Evolutionary conservation across 37 sponge, comb jelly and placozoan species (phyloP).

Genomic region (Petrosia ficiformis): DNA sequence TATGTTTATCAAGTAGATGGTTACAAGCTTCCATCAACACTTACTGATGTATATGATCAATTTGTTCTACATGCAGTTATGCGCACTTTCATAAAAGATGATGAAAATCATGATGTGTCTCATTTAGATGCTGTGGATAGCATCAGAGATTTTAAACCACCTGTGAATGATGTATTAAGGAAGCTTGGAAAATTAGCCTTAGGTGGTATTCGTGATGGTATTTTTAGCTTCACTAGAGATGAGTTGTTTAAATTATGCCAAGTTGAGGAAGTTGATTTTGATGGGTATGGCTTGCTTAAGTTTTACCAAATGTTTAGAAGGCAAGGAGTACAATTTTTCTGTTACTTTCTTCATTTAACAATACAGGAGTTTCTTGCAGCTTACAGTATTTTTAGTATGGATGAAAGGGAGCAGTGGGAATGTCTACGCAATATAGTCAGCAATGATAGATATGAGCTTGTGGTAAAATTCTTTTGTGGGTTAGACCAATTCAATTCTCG

Average conservation of each 20-base stretch:
- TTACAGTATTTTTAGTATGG: constrained; percentile 13
- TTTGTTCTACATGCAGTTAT: constrained; percentile 25
- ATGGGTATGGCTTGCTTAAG: constrained; percentile 25
- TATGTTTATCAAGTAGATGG: constrained; percentile 16
- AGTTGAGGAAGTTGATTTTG: neutral
- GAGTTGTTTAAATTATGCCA: neutral
- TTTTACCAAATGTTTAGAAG: neutral
- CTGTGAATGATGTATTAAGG: neutral
- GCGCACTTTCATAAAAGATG: neutral
- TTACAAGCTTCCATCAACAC: constrained; percentile 16
- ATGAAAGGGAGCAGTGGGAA: neutral
- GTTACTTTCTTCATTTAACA: constrained; percentile 45
- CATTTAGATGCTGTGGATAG: neutral
- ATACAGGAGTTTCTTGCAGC: constrained; percentile 57
- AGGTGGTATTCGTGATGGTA: neutral
- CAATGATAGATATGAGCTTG: neutral
- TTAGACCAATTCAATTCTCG: constrained; percentile 13
- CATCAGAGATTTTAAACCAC: neutral
- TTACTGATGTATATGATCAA: constrained; percentile 27
- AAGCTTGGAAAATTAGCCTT: constrained; percentile 14
- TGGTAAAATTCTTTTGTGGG: constrained; percentile 23
- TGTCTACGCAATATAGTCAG: neutral
- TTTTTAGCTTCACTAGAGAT: constrained; percentile 7
- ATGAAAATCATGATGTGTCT: neutral
- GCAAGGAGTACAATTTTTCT: constrained; percentile 5